Evolutionary conservation across 1,140 invertebrate species (phyloP).

Genomic region (Hypothenemus hampei): DNA sequence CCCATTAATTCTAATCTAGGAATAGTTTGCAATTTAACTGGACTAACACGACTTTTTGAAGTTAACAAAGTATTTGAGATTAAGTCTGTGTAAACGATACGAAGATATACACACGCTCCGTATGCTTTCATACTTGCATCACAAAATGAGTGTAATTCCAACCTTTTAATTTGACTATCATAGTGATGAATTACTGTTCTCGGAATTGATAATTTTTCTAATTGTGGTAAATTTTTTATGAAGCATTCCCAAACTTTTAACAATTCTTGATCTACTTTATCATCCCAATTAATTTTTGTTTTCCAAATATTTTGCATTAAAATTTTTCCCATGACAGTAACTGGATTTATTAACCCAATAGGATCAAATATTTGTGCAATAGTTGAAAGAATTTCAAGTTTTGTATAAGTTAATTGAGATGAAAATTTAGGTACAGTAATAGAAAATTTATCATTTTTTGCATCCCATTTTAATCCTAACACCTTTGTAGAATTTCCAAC

Average conservation of each 20-base stretch:
- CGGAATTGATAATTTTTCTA: slow-evolving; percentile 2
- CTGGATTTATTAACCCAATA: slow-evolving; percentile 4
- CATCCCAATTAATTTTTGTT: slow-evolving; percentile 9
- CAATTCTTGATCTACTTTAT: not conserved
- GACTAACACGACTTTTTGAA: slow-evolving; percentile 36
- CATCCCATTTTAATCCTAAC: no score
- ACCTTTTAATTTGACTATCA: not conserved
- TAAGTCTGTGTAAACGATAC: not conserved
- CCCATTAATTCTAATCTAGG: slow-evolving; percentile 37
- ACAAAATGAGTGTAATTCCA: slow-evolving; percentile 7
- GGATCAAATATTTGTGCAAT: slow-evolving; percentile 21
- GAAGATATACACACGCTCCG: slow-evolving; percentile 6
- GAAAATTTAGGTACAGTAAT: no score
- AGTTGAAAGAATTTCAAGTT: slow-evolving; percentile 12
- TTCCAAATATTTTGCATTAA: slow-evolving; percentile 16
- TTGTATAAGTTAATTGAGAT: no score
- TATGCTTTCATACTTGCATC: slow-evolving; percentile 8
- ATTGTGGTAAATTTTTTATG: not conserved
- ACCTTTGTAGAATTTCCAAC: no score
- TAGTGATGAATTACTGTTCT: not conserved
- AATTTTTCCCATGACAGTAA: slow-evolving; percentile 8
- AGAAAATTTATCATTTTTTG: no score
- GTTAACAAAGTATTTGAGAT: slow-evolving; percentile 5
- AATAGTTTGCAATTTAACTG: slow-evolving; percentile 37
- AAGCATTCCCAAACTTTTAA: slow-evolving; percentile 1